Conservation (phyloP, 1,140 invertebrate species). For the Zaprionus tsacasi region DNA sequence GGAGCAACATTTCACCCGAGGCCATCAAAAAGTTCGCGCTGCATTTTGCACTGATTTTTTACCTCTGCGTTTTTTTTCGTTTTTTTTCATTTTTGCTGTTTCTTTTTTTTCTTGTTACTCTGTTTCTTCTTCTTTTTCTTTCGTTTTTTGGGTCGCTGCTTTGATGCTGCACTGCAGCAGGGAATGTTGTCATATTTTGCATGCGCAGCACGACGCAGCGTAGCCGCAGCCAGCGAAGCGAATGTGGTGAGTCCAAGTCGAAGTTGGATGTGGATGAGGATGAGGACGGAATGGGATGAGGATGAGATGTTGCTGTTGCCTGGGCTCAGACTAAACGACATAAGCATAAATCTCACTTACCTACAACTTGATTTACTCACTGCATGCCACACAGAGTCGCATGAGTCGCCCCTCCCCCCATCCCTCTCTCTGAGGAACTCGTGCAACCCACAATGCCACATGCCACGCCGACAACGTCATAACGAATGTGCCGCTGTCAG, state of each 20-base stretch:
- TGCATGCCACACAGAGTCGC: conserved; percentile 33
- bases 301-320: conserved; percentile 52
- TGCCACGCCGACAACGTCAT: conserved; percentile 63
- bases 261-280: conserved; percentile 7
- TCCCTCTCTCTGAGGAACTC: neutral
- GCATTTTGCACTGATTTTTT: conserved; percentile 25
- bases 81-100: neutral
- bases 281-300: conserved; percentile 20
- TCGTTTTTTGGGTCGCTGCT: conserved; percentile 33
- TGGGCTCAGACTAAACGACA: conserved; percentile 80
- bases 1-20: neutral
- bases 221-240: conserved; percentile 13
- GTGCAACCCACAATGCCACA: conserved; percentile 27
- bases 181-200: conserved; percentile 71
- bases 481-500: conserved; percentile 81
- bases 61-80: neutral
- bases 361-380: conserved; percentile 81
- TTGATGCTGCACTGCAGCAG: conserved; percentile 27
- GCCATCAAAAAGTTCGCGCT: conserved; percentile 19
- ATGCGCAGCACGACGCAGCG: conserved; percentile 32
- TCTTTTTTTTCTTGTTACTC: neutral
- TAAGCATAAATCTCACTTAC: conserved; percentile 81
- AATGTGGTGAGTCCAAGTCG: conserved; percentile 10
- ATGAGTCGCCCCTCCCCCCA: conserved; percentile 15
- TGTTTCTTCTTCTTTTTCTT: conserved; percentile 4